Evolutionary conservation across 1,140 invertebrate genomes (phyloP).

Genomic region (Cydia splendana): DNA sequence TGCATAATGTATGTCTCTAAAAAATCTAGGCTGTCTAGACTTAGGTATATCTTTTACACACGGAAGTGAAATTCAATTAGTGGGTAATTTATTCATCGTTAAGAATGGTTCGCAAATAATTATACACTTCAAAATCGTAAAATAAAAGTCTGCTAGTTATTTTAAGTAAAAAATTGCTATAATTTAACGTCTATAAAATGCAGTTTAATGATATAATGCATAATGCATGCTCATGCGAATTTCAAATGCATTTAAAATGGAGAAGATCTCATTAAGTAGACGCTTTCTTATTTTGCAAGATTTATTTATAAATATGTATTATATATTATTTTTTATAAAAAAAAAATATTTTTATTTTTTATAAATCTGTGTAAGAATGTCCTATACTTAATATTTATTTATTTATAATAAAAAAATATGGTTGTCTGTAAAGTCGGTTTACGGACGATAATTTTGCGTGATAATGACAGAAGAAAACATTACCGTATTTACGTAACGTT

Average conservation of each 20-base stretch:
- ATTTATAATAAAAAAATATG: too few relatives aligned
- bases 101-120: not conserved
- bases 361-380: too few relatives aligned
- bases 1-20: too few relatives aligned
- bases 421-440: too few relatives aligned
- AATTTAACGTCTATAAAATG: not conserved
- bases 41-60: not conserved
- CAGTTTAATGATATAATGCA: not conserved
- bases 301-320: too few relatives aligned
- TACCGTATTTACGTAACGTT: too few relatives aligned
- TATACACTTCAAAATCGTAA: not conserved
- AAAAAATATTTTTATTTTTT: too few relatives aligned
- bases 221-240: not conserved
- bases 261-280: not conserved
- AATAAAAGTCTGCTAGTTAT: not conserved
- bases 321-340: too few relatives aligned
- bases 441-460: too few relatives aligned
- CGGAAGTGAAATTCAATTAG: not conserved
- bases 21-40: too few relatives aligned
- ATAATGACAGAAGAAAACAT: too few relatives aligned
- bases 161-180: not conserved
- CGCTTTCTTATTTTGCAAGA: not conserved
- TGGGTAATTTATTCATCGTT: not conserved
- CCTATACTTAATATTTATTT: too few relatives aligned
- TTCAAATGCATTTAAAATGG: not conserved